Evolutionary conservation across 2,113 vertebrate species (phyloP).

Genomic region (Dicrurus megarhynchus): DNA sequence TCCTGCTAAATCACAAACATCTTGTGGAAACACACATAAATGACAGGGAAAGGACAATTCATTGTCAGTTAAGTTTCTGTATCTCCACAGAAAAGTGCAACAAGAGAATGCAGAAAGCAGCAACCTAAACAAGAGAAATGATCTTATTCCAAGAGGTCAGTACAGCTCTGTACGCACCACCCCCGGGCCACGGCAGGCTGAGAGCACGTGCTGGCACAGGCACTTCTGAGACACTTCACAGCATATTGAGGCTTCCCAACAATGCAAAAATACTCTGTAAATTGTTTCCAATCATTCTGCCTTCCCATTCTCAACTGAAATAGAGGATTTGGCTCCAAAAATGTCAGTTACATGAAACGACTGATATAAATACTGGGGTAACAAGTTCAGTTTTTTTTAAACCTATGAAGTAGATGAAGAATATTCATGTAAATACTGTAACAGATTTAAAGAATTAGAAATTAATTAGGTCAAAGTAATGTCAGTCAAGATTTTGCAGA

Average conservation of each 20-base stretch:
- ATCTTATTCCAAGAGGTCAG: neutral
- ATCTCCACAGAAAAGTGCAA: neutral
- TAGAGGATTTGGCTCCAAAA: slow-evolving; percentile 3
- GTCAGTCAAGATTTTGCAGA: neutral
- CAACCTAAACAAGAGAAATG: neutral
- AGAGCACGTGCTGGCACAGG: neutral
- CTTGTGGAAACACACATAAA: neutral
- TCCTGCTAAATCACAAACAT: neutral
- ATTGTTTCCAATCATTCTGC: neutral
- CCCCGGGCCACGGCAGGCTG: neutral
- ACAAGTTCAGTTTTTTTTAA: neutral
- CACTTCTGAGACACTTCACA: neutral
- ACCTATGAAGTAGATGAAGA: neutral
- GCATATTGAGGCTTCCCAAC: neutral
- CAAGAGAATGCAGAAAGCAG: neutral
- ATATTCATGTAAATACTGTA: neutral
- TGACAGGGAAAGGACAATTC: neutral
- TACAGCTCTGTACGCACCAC: neutral
- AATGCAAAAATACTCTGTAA: neutral
- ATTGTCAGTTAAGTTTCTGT: neutral
- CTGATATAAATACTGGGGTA: neutral
- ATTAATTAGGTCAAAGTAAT: neutral
- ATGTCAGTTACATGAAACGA: neutral
- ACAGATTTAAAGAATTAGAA: neutral
- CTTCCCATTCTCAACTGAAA: neutral